A percentile compares a stretch with the other conserved stretches of the same genome.
Conservation (phyloP, 2,888 invertebrate species). For the Pristionchus maxplancki region DNA sequence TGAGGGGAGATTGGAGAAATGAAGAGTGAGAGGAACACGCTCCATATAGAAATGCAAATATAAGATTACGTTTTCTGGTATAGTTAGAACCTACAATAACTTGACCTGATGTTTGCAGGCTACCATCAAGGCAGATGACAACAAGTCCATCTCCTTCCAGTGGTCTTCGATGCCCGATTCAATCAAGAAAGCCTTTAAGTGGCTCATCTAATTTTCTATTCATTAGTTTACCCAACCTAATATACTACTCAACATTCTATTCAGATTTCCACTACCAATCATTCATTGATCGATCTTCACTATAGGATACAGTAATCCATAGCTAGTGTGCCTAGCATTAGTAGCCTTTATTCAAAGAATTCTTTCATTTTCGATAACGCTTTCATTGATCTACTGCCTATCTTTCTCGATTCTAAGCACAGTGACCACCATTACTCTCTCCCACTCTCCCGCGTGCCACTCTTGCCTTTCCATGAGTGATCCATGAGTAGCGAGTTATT, state of each 20-base stretch:
- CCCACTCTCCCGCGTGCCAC: conserved; percentile 43
- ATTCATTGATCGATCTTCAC: conserved; percentile 36
- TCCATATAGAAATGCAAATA: too few relatives aligned
- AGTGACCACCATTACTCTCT: conserved; percentile 35
- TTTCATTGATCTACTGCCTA: conserved; percentile 38
- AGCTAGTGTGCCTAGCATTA: conserved; percentile 13
- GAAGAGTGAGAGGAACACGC: too few relatives aligned
- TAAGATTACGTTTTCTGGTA: not conserved
- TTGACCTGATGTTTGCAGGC: conserved; percentile 59
- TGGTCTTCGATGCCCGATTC: conserved; percentile 69
- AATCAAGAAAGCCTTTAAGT: conserved; percentile 69
- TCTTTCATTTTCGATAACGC: conserved; percentile 36
- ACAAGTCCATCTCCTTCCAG: conserved; percentile 69
- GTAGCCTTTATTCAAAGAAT: not conserved
- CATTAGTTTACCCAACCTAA: not conserved
- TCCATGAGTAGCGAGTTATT: conserved; percentile 28
- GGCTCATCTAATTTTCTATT: conserved; percentile 63
- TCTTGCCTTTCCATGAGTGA: conserved; percentile 30
- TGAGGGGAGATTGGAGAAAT: too few relatives aligned
- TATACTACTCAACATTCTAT: not conserved
- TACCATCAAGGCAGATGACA: conserved; percentile 66
- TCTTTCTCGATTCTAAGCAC: conserved; percentile 19
- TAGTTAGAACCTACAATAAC: not conserved
- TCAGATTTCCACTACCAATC: conserved; percentile 26
- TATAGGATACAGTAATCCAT: conserved; percentile 25